Conservation (phyloP, 2,797 vertebrate genomes). For the Ambastaia sidthimunki region DNA sequence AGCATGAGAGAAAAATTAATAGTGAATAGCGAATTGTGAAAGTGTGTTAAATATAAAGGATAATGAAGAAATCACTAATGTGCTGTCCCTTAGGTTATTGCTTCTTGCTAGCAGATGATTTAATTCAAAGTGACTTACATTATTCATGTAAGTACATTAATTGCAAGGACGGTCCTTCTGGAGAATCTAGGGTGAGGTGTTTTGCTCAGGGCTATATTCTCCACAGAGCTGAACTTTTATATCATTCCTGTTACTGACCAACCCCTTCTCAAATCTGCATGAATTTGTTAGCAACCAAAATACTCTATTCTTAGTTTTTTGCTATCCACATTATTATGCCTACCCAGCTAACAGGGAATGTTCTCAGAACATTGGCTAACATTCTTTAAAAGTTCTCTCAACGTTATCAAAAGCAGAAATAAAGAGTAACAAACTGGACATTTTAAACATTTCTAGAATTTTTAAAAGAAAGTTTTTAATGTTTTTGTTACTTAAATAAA, state of each 20-base stretch:
- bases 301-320: neutral
- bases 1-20: neutral
- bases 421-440: too few relatives aligned
- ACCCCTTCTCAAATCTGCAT: neutral
- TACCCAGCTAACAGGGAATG: too few relatives aligned
- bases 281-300: neutral
- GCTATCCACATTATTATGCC: neutral
- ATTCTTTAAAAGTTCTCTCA: too few relatives aligned
- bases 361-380: too few relatives aligned
- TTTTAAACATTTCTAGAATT: too few relatives aligned
- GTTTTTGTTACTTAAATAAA: too few relatives aligned
- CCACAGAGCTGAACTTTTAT: neutral
- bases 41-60: neutral
- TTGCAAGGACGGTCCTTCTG: neutral
- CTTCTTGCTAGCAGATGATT: constrained; percentile 28
- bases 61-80: neutral
- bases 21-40: neutral
- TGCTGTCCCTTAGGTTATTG: neutral
- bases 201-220: neutral
- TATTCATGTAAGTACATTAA: constrained; percentile 23
- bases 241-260: neutral
- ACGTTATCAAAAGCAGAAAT: too few relatives aligned
- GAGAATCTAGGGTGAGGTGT: constrained; percentile 25
- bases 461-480: too few relatives aligned
- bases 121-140: constrained; percentile 14